Base-by-base conservation (phyloP, 2,113 vertebrate genomes). In the Megaceryle torquata region DNA sequence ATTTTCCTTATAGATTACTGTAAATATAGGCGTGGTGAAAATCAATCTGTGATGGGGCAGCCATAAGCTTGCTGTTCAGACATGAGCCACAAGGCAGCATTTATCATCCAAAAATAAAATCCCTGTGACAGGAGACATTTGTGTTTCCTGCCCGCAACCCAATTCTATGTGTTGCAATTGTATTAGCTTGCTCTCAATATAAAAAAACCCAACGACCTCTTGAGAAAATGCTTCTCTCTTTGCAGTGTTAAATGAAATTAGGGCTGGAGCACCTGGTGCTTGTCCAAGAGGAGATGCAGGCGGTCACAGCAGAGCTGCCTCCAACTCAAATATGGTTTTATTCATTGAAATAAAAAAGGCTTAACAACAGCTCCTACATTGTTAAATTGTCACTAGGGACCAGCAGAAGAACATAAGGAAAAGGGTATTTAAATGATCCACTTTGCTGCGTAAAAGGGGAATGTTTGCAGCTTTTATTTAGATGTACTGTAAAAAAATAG, bases 121-220 rank as follows among this genome's bases (percentile, higher is more conserved):
- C 26, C 24, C 10, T 35, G 2, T 3, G 33, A 43, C 7, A 71
- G 89, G 57, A 91, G 91, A 60, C 48, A 21, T 63, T 76, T 39
- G 41, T 82, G 17, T 72, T 91, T 89, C 87, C 84, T 91, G 93
- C 33, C 82, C 5, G 22, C 76, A 90, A 94, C 92, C 87, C 67
- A 89, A 0, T 92, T 96, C 72, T 41, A 43, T 1, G 33, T 4
- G 1, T 48, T 0, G 2, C 63, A 59, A 35, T 82, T 91, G 82
- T 54, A 91, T 94, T 68, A 51, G 53, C 21, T 17, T 43, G 61
- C 53, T 86, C 65, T 35, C 24, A 82, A 68, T 68, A 78, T 86
- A 59, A 48, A 78, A 63, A 31, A 37, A 37, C 37, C 37, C 37
- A 37, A 60, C 14, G 1, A 81, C 41, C 24, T 65, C 31, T 24